Evolutionary conservation across 2,888 invertebrate genomes (phyloP).

Genomic region (Andrena dorsata): DNA sequence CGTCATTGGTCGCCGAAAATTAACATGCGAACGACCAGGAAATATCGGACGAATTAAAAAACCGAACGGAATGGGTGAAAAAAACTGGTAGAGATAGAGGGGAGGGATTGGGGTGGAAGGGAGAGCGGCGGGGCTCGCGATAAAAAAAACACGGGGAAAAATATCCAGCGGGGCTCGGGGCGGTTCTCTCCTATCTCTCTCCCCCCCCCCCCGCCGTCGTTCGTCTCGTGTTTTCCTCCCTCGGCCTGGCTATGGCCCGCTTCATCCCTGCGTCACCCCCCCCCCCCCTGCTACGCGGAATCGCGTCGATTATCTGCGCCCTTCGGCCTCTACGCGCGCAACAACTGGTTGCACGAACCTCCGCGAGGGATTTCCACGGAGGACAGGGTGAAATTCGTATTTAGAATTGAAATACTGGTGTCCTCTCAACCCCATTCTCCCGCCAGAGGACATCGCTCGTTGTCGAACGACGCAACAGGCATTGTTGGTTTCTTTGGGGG

Average conservation of each 20-base stretch:
- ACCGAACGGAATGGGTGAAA: slow-evolving; percentile 67
- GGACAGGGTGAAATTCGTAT: background rate
- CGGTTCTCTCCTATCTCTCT: slow-evolving; percentile 24
- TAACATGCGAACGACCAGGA: slow-evolving; percentile 82
- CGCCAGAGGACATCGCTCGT: background rate
- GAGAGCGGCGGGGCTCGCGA: background rate
- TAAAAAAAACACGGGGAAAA: slow-evolving; percentile 30
- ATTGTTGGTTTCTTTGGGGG: background rate
- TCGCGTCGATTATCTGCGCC: slow-evolving; percentile 43
- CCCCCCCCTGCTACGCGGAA: slow-evolving; percentile 33
- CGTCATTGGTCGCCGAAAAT: slow-evolving; percentile 82
- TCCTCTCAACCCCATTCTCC: background rate
- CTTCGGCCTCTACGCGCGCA: slow-evolving; percentile 23
- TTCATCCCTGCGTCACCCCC: slow-evolving; percentile 3
- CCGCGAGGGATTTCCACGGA: background rate
- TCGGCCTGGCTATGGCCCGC: slow-evolving; percentile 8
- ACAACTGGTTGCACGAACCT: slow-evolving; percentile 30
- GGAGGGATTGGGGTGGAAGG: background rate
- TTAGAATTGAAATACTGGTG: slow-evolving; percentile 1
- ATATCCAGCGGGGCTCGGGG: slow-evolving; percentile 65
- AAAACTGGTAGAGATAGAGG: slow-evolving; percentile 28
- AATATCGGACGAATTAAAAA: slow-evolving; percentile 81
- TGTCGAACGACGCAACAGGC: background rate
- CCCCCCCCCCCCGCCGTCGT: background rate
- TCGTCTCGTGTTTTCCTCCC: slow-evolving; percentile 39